Evolutionary conservation across 2,797 vertebrate species (phyloP).

Genomic region (Tenualosa thibaudeaui): DNA sequence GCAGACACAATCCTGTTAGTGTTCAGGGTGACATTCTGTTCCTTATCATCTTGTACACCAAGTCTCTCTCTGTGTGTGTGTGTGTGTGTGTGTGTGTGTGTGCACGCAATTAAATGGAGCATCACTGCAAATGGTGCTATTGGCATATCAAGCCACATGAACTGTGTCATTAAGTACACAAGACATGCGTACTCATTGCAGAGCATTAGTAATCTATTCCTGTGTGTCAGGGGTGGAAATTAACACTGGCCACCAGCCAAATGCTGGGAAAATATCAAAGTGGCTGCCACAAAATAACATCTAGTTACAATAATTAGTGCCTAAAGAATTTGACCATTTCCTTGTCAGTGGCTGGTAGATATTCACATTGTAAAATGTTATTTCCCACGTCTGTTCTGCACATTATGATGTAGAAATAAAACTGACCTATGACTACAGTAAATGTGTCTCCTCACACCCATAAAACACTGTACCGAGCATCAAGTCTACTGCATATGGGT

Average conservation of each 20-base stretch:
- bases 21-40: conserved; percentile 57
- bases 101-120: neutral
- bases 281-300: too few species aligned
- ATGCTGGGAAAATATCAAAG: too few species aligned
- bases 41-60: conserved; percentile 50
- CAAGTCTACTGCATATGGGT: neutral
- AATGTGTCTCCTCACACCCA: neutral
- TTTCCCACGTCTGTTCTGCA: too few species aligned
- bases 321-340: too few species aligned
- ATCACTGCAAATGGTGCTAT: conserved; percentile 12
- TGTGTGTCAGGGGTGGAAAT: neutral
- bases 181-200: neutral
- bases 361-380: too few species aligned
- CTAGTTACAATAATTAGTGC: too few species aligned
- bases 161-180: neutral
- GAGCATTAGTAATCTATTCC: conserved; percentile 1
- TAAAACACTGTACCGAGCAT: neutral
- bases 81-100: too few species aligned
- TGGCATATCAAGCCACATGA: neutral
- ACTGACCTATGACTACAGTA: neutral
- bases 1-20: conserved; percentile 74
- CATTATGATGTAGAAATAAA: neutral
- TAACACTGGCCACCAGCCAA: too few species aligned
- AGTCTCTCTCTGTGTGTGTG: conserved; percentile 7
- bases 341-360: too few species aligned